Evolutionary conservation across 1,140 invertebrate species (phyloP), one percentile per base, ranked within the genome.

Genomic region (Anastatus disparis): DNA sequence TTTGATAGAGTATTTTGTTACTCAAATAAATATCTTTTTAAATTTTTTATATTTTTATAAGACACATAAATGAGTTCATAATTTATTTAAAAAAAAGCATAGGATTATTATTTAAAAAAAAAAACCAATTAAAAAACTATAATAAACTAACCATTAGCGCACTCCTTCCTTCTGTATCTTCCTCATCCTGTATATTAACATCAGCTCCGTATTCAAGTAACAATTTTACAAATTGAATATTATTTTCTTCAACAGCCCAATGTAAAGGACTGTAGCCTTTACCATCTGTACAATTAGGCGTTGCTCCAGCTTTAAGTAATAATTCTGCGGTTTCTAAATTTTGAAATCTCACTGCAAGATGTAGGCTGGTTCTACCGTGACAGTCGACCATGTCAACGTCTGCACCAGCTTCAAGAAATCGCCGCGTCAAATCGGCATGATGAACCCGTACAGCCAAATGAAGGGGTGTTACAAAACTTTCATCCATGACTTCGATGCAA

Each of bases 251-350:
- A 7, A 64, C 48, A 15, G 62, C 62, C 62, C 62, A 64, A 17
- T 64, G 62, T 13, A 64, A 35, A 2, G 62, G 46, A 40, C 62
- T 64, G 62, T 52, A 35, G n/a, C 62, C 62, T 38, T 52, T 17
- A n/a, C 17, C 31, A 40, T 64, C 62, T 24, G 62, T 64, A n/a
- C 62, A 64, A 26, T 64, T 64, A 12, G 62, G 46, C 1, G 62
- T 64, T 15, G 62, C 62, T 15, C 62, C 62, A 38, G 13, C 22
- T 9, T 12, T 13, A 7, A 64, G 12, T 13, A 64, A 17, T 15
- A 64, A 22, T 12, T n/a, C 24, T 0, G 31, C 20, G 46, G 52
- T 52, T 0, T 53, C 48, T 3, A 17, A 4, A 27, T 26, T n/a
- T 1, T 20, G 27, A n/a, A 26, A 17, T 52, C 40, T 64, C 2